These are phyloP conservation scores for Tragopan temminckii DNA, from an alignment of 2,797 vertebrate species.

Conservation along the genomic window DNA sequence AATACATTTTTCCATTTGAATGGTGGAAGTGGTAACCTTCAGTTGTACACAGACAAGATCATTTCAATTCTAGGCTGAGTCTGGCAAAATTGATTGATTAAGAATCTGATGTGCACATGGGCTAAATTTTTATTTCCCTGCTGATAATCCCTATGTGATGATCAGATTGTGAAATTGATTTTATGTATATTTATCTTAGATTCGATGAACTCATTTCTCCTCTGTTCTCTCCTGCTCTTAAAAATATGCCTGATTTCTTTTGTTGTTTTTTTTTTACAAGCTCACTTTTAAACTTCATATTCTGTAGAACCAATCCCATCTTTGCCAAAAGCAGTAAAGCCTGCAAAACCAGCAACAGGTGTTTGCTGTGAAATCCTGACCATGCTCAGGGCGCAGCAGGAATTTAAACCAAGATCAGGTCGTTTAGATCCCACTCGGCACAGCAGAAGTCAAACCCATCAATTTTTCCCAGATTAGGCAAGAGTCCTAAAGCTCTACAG, in stretches of 20 bases:
- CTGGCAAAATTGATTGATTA: slow-evolving; percentile 10
- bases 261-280: background rate
- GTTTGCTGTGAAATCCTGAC: background rate
- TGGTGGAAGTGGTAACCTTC: slow-evolving; percentile 40
- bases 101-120: background rate
- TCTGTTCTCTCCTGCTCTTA: background rate
- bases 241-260: background rate
- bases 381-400: background rate
- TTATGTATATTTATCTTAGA: background rate
- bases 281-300: background rate
- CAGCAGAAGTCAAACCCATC: background rate
- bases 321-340: background rate
- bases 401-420: background rate
- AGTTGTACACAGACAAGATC: slow-evolving; percentile 36
- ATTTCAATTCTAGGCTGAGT: slow-evolving; percentile 65
- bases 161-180: background rate
- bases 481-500: background rate
- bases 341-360: background rate
- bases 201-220: background rate
- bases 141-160: background rate
- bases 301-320: background rate
- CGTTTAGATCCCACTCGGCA: background rate
- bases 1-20: slow-evolving; percentile 46
- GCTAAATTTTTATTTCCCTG: slow-evolving; percentile 27
- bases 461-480: background rate